Evolutionary conservation across 2,888 invertebrate genomes (phyloP).

Genomic region (Harmothoe impar): DNA sequence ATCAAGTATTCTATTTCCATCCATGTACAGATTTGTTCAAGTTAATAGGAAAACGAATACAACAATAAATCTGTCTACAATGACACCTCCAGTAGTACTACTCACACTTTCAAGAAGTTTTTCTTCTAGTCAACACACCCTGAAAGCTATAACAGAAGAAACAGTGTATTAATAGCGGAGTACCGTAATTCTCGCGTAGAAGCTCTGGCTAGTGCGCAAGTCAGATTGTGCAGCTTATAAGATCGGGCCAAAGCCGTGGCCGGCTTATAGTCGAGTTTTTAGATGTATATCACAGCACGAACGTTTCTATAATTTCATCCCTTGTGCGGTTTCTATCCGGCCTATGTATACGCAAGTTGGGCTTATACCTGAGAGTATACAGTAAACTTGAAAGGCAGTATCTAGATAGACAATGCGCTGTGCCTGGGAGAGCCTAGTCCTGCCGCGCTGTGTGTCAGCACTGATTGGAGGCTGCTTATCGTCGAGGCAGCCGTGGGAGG

Average conservation of each 20-base stretch:
- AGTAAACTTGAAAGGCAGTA: neutral
- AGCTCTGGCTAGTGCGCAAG: too few species aligned
- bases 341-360: too few species aligned
- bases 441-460: neutral
- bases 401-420: neutral
- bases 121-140: neutral
- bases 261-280: too few species aligned
- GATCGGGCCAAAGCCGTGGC: too few species aligned
- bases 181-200: too few species aligned
- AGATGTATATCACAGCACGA: too few species aligned
- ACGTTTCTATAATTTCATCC: too few species aligned
- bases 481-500: neutral
- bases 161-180: neutral
- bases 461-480: neutral
- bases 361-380: too few species aligned
- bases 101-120: neutral
- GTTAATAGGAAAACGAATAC: neutral
- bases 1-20: neutral
- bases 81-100: neutral
- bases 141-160: neutral
- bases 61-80: neutral
- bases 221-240: too few species aligned
- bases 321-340: too few species aligned
- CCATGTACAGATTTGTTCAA: neutral
- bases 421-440: neutral